Base-by-base conservation (phyloP, 2,888 invertebrate genomes). In the Hydraecia micacea region DNA sequence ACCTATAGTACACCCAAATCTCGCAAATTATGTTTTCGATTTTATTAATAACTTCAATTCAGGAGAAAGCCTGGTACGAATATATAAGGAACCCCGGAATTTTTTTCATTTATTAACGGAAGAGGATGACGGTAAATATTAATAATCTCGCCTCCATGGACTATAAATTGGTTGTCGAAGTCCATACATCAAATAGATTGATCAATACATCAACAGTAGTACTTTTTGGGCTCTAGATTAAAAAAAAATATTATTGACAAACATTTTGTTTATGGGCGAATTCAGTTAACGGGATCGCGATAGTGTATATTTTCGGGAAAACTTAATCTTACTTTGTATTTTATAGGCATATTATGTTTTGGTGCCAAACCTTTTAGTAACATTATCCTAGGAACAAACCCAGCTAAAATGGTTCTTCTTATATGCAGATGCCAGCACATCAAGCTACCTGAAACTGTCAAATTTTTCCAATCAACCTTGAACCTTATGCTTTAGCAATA, bases 161-260 rank as follows among this genome's bases (percentile, higher is more conserved):
- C 68, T 73, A 83, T 89, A 88, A 84, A 88, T 88, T 83, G 74
- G 60, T n/a, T 39, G 39, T 73, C 77, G 67, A 65, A 63, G 78
- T 63, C 69, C 78, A 88, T 89, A 82, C 81, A 84, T 89, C 88
- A 89, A 25, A 81, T 42, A 77, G 66, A 88, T 89, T 88, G 87
- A 81, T 79, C 81, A 79, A 88, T 89, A 81, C 83, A 82, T 89
- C 89, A 88, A 73, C 72, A 77, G 70, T 69, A 78, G 32, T 58
- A 62, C 62, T 73, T 77, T 81, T 42, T 25, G 68, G 63, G 32
- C 55, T 65, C 46, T 63, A 77, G 79, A 83, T 79, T 79, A 69
- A 81, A 81, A 78, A 79, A 78, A 69, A 73, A 69, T 36, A 87
- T 74, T 77, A 80, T 63, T 21, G 69, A 11, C 58, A 46, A 25